Evolutionary conservation across 1,140 invertebrate genomes (phyloP), one percentile per base, ranked within the genome.

Genomic region (Mesaphorura yosii): DNA sequence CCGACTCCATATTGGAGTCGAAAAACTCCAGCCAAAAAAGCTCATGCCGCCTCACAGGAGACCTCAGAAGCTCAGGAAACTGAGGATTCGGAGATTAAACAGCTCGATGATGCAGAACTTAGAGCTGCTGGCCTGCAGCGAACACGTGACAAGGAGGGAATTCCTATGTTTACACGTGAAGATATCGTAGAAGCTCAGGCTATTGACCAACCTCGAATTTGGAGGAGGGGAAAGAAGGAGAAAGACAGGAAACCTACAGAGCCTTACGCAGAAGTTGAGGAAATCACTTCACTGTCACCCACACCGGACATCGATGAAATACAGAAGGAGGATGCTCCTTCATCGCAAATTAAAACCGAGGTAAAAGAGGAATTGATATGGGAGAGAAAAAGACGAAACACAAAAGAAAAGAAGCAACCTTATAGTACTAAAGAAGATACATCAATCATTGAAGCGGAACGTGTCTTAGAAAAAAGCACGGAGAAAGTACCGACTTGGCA

Each of bases 21-120:
- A 39, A 51, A 42, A 46, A 22, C 7, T 50, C 17, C 31, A n/a
- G 19, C 23, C 12, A 26, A 50, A 40, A 23, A 31, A 37, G 20
- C 7, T 42, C 17, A 28, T 45, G 15, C 10, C 17, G 29, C 28
- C 10, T 37, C 7, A n/a, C 5, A 37, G 31, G 19, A 20, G 53
- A 60, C 46, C 42, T 53, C 34, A 51, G 48, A 42, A 52, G 49
- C 31, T 10, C 10, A 34, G 1, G 42, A 47, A 53, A 20, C 31
- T 15, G 48, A 27, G 14, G 20, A 25, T 34, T 14, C 15, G 15
- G 50, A 52, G 41, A 28, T 17, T 22, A 41, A 39, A 15, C 45
- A 27, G 27, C n/a, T 38, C 17, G 23, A 26, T 52, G 6, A 45
- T 57, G 4, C 46, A 12, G 19, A 48, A 26, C 28, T 28, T 10